phyloP scores from a whole-genome alignment of 2,888 invertebrate species.

The Aphrophora alni region DNA sequence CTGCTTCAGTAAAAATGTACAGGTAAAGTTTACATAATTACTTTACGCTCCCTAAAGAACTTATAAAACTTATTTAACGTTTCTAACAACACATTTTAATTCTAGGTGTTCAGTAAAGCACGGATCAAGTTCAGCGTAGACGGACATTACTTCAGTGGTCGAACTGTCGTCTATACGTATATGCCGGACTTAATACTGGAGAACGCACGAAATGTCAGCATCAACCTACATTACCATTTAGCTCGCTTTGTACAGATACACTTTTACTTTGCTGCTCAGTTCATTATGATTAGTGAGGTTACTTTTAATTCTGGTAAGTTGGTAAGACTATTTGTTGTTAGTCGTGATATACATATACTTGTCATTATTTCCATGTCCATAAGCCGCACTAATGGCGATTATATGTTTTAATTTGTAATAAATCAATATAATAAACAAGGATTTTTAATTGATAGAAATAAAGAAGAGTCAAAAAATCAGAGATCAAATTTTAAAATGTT shows the following conservation, averaged over 20 bases:
- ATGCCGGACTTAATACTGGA: conserved; percentile 68
- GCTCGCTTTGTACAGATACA: conserved; percentile 68
- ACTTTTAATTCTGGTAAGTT: conserved; percentile 65
- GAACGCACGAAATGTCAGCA: conserved; percentile 71
- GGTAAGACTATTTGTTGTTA: not conserved
- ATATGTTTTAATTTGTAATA: no score
- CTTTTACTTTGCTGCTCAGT: conserved; percentile 69
- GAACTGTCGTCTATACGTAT: conserved; percentile 64
- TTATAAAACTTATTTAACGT: not conserved
- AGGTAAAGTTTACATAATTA: conserved; percentile 58
- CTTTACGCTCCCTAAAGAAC: not conserved
- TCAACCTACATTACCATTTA: conserved; percentile 66
- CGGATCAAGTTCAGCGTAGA: conserved; percentile 69
- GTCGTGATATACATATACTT: no score
- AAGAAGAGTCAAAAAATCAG: no score
- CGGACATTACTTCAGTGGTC: conserved; percentile 63
- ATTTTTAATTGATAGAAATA: no score
- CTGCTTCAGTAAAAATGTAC: conserved; percentile 70
- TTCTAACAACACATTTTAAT: conserved; percentile 36
- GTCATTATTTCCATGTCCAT: no score
- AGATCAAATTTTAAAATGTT: no score
- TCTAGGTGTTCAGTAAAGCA: conserved; percentile 70
- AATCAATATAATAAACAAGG: no score
- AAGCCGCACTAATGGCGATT: no score
- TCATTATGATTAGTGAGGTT: conserved; percentile 78